Percentiles rank a stretch among this genome's conserved stretches.
Conservation (phyloP, 1,140 invertebrate species). For the Heliconius hermathena region DNA sequence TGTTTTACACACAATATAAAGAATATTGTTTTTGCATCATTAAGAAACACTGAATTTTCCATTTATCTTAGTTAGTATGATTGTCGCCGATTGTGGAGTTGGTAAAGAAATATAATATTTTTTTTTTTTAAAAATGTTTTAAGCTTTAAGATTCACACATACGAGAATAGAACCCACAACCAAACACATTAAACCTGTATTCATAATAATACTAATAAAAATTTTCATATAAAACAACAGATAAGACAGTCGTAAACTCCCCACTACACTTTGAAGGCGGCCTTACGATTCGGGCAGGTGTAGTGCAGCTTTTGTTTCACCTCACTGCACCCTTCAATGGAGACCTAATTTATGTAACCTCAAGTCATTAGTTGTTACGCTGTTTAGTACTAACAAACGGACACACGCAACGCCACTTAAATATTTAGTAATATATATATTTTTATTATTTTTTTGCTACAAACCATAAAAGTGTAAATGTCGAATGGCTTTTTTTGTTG, state of each 20-base stretch:
- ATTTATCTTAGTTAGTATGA: neutral
- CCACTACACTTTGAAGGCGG: neutral
- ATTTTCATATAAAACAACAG: neutral
- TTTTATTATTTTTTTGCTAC: neutral
- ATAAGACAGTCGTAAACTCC: neutral
- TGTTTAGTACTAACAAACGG: slow-evolving; percentile 15
- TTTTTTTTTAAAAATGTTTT: too few species aligned
- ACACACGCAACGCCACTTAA: neutral
- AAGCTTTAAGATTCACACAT: too few species aligned
- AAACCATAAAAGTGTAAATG: too few species aligned
- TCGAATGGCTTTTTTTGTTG: too few species aligned
- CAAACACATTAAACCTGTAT: too few species aligned
- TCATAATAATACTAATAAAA: too few species aligned
- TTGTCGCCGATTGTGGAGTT: too few species aligned
- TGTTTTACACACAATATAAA: too few species aligned
- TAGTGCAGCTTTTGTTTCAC: slow-evolving; percentile 21
- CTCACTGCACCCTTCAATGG: slow-evolving; percentile 17
- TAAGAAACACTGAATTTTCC: neutral
- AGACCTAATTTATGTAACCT: slow-evolving; percentile 23
- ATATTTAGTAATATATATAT: neutral
- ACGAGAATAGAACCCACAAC: too few species aligned
- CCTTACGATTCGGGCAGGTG: slow-evolving; percentile 14
- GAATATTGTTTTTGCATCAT: too few species aligned
- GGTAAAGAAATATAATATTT: too few species aligned
- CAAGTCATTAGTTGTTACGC: slow-evolving; percentile 7